These are phyloP conservation scores for Cheilosia soror DNA, from an alignment of 2,888 invertebrate species.

Conservation along the genomic window DNA sequence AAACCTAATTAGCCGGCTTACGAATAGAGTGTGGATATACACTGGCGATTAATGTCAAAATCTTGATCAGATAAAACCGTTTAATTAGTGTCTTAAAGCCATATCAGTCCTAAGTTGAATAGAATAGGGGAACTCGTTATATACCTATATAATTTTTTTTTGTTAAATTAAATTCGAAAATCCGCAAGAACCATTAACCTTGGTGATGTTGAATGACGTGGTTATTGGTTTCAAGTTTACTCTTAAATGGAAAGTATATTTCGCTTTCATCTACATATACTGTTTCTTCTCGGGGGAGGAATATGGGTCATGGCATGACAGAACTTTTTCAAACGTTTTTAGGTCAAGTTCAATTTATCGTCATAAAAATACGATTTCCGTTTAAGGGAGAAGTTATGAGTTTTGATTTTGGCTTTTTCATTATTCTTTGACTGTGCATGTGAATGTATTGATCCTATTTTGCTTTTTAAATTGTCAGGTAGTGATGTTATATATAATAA, in stretches of 20 bases:
- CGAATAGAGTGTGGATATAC: slow-evolving; percentile 37
- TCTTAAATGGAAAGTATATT: not conserved
- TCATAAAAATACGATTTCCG: not conserved
- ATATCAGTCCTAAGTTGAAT: slow-evolving; percentile 11
- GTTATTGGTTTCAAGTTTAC: not conserved
- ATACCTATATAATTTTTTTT: not conserved
- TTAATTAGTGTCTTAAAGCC: slow-evolving; percentile 37
- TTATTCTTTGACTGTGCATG: not conserved
- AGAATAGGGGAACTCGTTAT: not conserved
- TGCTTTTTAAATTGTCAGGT: no score
- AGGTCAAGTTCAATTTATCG: slow-evolving; percentile 20
- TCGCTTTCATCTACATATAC: not conserved
- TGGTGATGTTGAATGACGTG: slow-evolving; percentile 2
- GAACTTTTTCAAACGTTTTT: not conserved
- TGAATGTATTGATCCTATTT: not conserved
- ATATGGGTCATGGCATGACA: slow-evolving; percentile 1
- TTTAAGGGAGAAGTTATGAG: not conserved
- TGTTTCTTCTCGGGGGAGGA: not conserved
- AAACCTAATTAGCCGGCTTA: slow-evolving; percentile 25
- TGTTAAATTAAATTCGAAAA: slow-evolving; percentile 16
- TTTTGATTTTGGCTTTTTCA: not conserved
- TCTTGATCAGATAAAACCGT: slow-evolving; percentile 62
- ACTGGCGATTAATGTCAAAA: slow-evolving; percentile 52
- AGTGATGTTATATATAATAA: no score
- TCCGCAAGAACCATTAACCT: slow-evolving; percentile 25